These are phyloP conservation scores for Furcula furcula DNA, from an alignment of 2,888 invertebrate species.

Conservation along the genomic window DNA sequence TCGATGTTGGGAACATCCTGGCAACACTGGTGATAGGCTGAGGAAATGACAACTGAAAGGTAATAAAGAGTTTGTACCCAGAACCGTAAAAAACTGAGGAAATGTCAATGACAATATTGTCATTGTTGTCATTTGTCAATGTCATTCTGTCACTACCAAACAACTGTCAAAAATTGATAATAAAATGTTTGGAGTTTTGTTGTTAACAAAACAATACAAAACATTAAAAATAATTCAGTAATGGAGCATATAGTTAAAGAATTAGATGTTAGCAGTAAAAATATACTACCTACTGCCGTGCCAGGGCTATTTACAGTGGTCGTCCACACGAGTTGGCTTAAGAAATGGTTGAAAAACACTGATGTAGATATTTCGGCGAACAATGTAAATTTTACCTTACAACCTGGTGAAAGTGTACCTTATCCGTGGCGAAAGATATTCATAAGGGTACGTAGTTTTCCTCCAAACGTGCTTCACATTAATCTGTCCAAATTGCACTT, in stretches of 20 bases:
- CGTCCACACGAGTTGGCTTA: slow-evolving; percentile 86
- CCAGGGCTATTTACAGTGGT: slow-evolving; percentile 83
- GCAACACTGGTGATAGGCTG: too few species aligned
- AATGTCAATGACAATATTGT: too few species aligned
- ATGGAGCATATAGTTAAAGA: slow-evolving; percentile 88
- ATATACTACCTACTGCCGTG: slow-evolving; percentile 80
- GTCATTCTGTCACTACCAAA: not conserved
- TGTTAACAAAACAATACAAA: slow-evolving; percentile 63
- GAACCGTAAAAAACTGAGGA: too few species aligned
- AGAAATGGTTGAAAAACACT: slow-evolving; percentile 79
- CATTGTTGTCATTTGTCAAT: too few species aligned
- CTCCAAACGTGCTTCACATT: not conserved
- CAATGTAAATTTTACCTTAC: slow-evolving; percentile 65
- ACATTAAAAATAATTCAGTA: slow-evolving; percentile 38
- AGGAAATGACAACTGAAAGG: too few species aligned
- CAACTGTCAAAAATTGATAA: slow-evolving; percentile 33
- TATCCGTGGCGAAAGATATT: slow-evolving; percentile 82
- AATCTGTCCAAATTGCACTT: not conserved
- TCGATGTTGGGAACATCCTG: too few species aligned
- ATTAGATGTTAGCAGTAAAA: slow-evolving; percentile 86
- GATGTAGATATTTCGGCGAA: slow-evolving; percentile 65
- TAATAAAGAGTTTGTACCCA: too few species aligned
- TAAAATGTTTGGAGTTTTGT: slow-evolving; percentile 28
- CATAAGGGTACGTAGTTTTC: slow-evolving; percentile 61
- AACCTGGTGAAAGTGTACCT: slow-evolving; percentile 78